Conservation (phyloP, 2,797 vertebrate genomes). For the Sylvilagus floridanus region DNA sequence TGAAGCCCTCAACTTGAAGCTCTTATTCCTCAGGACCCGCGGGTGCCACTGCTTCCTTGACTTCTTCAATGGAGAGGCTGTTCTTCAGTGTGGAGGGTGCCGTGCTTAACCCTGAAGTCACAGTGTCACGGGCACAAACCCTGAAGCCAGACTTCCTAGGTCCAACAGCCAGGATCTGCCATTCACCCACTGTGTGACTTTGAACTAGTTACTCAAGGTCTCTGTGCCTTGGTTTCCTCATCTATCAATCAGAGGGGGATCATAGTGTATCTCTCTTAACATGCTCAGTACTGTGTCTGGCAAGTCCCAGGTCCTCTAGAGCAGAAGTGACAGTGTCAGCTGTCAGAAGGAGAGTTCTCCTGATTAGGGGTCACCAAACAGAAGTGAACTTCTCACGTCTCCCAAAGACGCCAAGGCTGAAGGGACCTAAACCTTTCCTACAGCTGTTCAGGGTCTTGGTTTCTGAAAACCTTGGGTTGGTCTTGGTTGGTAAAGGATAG, state of each 20-base stretch:
- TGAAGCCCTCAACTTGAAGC: background rate
- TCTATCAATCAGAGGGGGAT: background rate
- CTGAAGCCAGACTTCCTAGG: background rate
- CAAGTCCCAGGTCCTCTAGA: background rate
- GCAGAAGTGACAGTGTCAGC: background rate
- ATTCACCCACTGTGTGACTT: background rate
- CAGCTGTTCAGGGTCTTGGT: background rate
- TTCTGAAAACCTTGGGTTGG: background rate
- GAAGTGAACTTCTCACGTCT: background rate
- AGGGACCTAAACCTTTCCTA: background rate
- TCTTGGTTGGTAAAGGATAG: background rate
- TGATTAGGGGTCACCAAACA: background rate
- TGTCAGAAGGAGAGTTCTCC: background rate
- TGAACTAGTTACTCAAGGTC: background rate
- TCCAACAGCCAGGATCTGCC: background rate
- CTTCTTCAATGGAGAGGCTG: background rate
- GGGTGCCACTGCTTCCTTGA: background rate
- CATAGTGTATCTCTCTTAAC: background rate
- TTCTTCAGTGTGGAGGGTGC: background rate
- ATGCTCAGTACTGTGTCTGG: background rate
- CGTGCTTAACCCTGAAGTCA: no score
- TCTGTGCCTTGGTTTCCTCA: background rate
- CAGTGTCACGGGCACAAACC: background rate
- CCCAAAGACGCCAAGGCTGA: background rate
- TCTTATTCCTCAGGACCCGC: background rate